phyloP scores from a whole-genome alignment of 2,888 invertebrate species.

The Enchytraeus crypticus region DNA sequence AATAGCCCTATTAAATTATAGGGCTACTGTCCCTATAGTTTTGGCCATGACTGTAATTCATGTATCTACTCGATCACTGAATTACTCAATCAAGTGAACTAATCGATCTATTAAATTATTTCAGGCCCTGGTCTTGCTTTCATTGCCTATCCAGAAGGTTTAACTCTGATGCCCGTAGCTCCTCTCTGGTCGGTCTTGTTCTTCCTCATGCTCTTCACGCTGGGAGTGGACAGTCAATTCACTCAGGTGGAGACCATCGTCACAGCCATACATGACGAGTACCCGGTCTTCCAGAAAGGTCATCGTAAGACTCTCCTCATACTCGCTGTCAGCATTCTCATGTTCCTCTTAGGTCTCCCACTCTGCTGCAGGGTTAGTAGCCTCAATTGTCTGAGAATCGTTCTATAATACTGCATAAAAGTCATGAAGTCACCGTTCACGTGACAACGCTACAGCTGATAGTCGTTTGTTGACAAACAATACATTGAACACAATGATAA shows the following conservation, averaged over 20 bases:
- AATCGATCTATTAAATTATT: too few species aligned
- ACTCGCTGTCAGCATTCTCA: slow-evolving; percentile 30
- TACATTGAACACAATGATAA: too few species aligned
- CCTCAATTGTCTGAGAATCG: too few species aligned
- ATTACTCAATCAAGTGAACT: too few species aligned
- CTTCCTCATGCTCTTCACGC: slow-evolving; percentile 27
- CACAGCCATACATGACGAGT: slow-evolving; percentile 27
- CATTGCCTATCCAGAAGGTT: slow-evolving; percentile 26
- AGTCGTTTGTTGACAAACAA: too few species aligned
- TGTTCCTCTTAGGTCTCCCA: slow-evolving; percentile 28
- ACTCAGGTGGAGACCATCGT: slow-evolving; percentile 27
- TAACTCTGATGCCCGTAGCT: slow-evolving; percentile 26
- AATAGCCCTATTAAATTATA: too few species aligned
- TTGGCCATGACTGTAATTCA: too few species aligned
- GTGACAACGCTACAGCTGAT: too few species aligned
- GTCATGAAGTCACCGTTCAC: too few species aligned
- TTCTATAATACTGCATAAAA: too few species aligned
- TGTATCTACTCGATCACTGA: too few species aligned
- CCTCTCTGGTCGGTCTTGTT: slow-evolving; percentile 28
- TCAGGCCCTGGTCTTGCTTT: slow-evolving; percentile 28
- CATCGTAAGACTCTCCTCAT: slow-evolving; percentile 16
- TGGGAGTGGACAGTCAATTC: slow-evolving; percentile 29
- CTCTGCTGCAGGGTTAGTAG: slow-evolving; percentile 24
- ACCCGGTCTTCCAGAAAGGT: slow-evolving; percentile 13
- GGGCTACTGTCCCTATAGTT: too few species aligned